Percentiles rank a stretch among this genome's conserved stretches.
Evolutionary conservation across 2,888 invertebrate species (phyloP).

Genomic region (Macrosiphum euphorbiae): DNA sequence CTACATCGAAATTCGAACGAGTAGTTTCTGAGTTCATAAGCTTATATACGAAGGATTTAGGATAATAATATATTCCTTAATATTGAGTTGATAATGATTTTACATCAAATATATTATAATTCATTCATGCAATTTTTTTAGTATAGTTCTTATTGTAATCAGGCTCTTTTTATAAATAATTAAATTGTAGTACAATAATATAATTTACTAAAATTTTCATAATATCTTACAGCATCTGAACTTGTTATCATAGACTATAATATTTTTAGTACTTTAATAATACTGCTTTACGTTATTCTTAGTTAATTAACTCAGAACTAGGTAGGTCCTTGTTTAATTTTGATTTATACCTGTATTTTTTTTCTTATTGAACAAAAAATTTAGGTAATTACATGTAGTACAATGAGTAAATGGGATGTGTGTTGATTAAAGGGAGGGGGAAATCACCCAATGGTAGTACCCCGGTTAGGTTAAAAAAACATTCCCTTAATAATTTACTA

Average conservation of each 20-base stretch:
- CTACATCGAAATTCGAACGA: background rate
- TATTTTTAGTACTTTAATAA: background rate
- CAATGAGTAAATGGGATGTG: too few relatives aligned
- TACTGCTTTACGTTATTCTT: background rate
- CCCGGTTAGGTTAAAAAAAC: too few relatives aligned
- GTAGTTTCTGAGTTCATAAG: background rate
- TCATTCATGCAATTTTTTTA: background rate
- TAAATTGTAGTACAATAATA: background rate
- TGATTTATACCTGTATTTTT: too few relatives aligned
- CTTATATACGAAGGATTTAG: background rate
- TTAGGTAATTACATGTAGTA: too few relatives aligned
- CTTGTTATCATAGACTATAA: background rate
- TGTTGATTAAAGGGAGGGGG: too few relatives aligned
- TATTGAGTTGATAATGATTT: background rate
- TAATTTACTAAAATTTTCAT: background rate
- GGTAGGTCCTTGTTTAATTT: background rate
- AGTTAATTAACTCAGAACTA: too few relatives aligned
- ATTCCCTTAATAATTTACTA: too few relatives aligned
- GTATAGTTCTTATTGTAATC: too few relatives aligned
- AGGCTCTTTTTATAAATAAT: background rate
- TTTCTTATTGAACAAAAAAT: too few relatives aligned
- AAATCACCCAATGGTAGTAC: too few relatives aligned
- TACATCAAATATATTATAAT: background rate
- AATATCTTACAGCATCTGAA: background rate
- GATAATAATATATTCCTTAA: background rate